These are phyloP conservation scores for Candoia aspera DNA, from an alignment of 2,113 vertebrate genomes.

Conservation along the genomic window DNA sequence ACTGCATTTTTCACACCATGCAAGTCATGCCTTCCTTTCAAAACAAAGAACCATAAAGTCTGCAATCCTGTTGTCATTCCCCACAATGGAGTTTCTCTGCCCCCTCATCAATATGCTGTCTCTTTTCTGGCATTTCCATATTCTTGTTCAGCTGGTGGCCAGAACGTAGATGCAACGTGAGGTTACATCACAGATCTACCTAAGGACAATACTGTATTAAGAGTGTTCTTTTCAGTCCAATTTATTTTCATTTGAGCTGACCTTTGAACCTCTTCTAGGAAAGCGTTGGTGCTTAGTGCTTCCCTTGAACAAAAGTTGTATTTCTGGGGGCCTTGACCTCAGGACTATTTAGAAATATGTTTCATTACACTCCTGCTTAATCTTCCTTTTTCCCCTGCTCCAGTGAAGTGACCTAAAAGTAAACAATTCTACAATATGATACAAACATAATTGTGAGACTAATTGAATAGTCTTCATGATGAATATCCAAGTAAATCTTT, in stretches of 20 bases:
- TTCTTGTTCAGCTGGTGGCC: not conserved
- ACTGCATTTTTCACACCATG: too few relatives aligned
- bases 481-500: not conserved
- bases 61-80: too few relatives aligned
- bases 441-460: not conserved
- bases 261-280: not conserved
- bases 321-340: not conserved
- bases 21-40: too few relatives aligned
- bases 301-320: not conserved
- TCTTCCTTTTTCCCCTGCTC: not conserved
- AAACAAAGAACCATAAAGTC: too few relatives aligned
- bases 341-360: not conserved
- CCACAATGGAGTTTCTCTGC: too few relatives aligned
- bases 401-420: not conserved
- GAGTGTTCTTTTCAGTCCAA: not conserved
- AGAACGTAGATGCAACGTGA: not conserved
- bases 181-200: not conserved
- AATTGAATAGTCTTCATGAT: not conserved
- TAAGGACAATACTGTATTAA: not conserved
- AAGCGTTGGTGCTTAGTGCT: not conserved
- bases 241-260: not conserved
- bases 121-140: not conserved
- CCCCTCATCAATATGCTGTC: not conserved
- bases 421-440: not conserved
- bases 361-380: not conserved